A percentile compares a stretch with the other conserved stretches of the same genome.
Evolutionary conservation across 1,140 invertebrate species (phyloP).

Genomic region (Micrasema longulum): DNA sequence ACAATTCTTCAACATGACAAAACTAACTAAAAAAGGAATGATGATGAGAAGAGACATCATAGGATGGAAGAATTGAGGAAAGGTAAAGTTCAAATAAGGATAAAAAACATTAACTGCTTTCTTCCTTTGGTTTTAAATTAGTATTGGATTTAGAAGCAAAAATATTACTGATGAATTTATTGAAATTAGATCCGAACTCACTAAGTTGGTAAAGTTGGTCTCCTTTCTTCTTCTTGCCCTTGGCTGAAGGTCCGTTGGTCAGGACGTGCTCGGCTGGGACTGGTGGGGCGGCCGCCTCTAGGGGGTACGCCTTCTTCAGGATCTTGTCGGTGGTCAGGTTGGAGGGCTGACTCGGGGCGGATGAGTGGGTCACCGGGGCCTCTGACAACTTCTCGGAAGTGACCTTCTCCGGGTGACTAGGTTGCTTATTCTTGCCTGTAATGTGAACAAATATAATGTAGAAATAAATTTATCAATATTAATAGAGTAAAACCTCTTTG

Average conservation of each 20-base stretch:
- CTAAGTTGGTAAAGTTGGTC: constrained; percentile 65
- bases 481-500: neutral
- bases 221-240: constrained; percentile 64
- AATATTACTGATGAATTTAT: too few species aligned
- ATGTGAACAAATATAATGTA: constrained; percentile 11
- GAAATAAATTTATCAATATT: neutral
- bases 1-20: too few species aligned
- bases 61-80: too few species aligned
- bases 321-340: constrained; percentile 66
- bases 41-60: too few species aligned
- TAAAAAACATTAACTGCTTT: too few species aligned
- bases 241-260: constrained; percentile 43
- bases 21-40: too few species aligned
- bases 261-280: constrained; percentile 27
- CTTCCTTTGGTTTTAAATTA: too few species aligned
- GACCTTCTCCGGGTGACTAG: constrained; percentile 58
- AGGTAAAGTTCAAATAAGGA: too few species aligned
- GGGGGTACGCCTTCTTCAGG: constrained; percentile 58
- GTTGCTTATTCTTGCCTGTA: constrained; percentile 53
- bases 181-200: constrained; percentile 53
- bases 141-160: too few species aligned
- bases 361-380: constrained; percentile 57
- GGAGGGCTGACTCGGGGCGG: constrained; percentile 62
- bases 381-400: constrained; percentile 56
- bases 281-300: constrained; percentile 40